Conservation (phyloP, 2,888 invertebrate species). For the Abrostola triplasia region DNA sequence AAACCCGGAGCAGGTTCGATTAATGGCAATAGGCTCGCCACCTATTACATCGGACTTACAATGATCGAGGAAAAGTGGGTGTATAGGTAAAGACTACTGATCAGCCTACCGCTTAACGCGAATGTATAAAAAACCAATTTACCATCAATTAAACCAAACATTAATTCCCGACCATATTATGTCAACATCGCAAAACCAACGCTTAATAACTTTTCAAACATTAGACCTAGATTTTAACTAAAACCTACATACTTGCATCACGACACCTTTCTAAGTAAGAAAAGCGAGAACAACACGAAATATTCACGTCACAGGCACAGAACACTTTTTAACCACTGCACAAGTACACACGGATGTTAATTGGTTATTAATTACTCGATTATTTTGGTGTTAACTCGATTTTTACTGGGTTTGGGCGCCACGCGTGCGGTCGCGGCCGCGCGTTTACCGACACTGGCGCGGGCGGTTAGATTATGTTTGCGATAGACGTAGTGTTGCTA, state of each 20-base stretch:
- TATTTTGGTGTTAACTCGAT: constrained; percentile 15
- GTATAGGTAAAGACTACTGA: too few relatives aligned
- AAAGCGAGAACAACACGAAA: constrained; percentile 20
- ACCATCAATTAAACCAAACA: neutral
- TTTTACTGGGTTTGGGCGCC: constrained; percentile 16
- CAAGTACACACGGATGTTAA: constrained; percentile 15
- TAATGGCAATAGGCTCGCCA: too few relatives aligned
- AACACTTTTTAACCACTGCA: constrained; percentile 36
- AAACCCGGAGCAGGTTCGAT: too few relatives aligned
- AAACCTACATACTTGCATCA: constrained; percentile 54
- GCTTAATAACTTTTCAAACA: constrained; percentile 12
- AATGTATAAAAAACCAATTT: neutral
- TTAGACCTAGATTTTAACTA: constrained; percentile 51
- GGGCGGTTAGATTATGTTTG: constrained; percentile 21
- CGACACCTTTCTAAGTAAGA: constrained; percentile 31
- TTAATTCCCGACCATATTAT: constrained; percentile 25
- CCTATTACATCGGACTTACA: too few relatives aligned
- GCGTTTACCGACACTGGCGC: constrained; percentile 61
- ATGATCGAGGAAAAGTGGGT: too few relatives aligned
- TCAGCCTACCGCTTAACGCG: neutral
- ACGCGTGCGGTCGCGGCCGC: constrained; percentile 57
- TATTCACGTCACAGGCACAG: constrained; percentile 45
- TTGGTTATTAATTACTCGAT: constrained; percentile 8
- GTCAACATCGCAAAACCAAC: constrained; percentile 31
- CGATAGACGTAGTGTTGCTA: constrained; percentile 43